Evolutionary conservation across 2,888 invertebrate genomes (phyloP).

Genomic region (Listrodromus nycthemerus): DNA sequence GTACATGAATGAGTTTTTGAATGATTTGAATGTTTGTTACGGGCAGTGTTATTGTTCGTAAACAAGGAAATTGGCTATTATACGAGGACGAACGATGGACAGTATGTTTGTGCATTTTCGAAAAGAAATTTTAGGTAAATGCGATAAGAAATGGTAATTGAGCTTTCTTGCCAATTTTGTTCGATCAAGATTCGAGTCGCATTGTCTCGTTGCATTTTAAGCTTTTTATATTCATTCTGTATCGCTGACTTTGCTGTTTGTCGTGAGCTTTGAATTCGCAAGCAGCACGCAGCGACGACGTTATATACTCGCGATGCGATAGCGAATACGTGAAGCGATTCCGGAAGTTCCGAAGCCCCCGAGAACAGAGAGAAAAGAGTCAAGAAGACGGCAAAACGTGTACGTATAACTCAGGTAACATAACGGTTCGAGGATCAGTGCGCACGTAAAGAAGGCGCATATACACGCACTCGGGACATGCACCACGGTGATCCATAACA

Average conservation of each 20-base stretch:
- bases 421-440: slow-evolving; percentile 56
- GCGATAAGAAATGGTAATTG: no score
- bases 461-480: slow-evolving; percentile 70
- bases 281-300: slow-evolving; percentile 21
- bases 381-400: slow-evolving; percentile 24
- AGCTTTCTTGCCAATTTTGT: not conserved
- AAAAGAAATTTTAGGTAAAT: no score
- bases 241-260: not conserved
- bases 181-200: slow-evolving; percentile 4
- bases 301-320: slow-evolving; percentile 44
- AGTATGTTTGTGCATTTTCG: no score
- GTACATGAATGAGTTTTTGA: not conserved
- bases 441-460: slow-evolving; percentile 55
- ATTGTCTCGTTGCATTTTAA: not conserved
- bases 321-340: slow-evolving; percentile 58
- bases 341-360: slow-evolving; percentile 35
- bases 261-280: slow-evolving; percentile 34
- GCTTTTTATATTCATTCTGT: slow-evolving; percentile 1
- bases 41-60: no score
- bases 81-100: no score
- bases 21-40: no score
- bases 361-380: slow-evolving; percentile 23
- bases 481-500: slow-evolving; percentile 81
- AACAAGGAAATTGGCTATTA: no score
- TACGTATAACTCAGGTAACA: slow-evolving; percentile 49